Evolutionary conservation across 2,113 vertebrate genomes (phyloP).

Genomic region (Scytalopus superciliaris): DNA sequence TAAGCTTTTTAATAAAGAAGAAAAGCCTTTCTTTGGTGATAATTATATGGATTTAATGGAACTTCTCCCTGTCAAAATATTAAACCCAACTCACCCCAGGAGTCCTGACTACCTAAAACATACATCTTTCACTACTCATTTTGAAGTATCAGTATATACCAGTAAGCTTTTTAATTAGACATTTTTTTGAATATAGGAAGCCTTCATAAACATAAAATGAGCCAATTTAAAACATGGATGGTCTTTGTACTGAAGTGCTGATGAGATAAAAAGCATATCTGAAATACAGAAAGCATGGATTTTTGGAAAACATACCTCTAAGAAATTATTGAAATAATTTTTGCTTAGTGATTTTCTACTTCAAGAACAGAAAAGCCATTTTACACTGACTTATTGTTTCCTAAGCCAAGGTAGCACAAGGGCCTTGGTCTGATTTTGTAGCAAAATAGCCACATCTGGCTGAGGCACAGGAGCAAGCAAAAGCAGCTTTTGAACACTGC

Average conservation of each 20-base stretch:
- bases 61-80: slow-evolving; percentile 21
- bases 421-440: background rate
- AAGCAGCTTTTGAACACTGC: background rate
- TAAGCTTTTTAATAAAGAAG: background rate
- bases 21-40: background rate
- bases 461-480: background rate
- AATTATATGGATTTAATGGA: slow-evolving; percentile 26
- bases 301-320: background rate
- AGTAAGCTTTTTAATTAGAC: slow-evolving; percentile 29
- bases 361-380: background rate
- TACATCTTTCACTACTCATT: background rate
- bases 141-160: slow-evolving; percentile 23
- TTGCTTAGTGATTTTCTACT: background rate
- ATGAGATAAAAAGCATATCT: slow-evolving; percentile 16
- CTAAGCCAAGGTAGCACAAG: background rate
- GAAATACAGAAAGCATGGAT: background rate
- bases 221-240: slow-evolving; percentile 26
- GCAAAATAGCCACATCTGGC: background rate
- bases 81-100: background rate
- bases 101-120: slow-evolving; percentile 16
- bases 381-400: background rate
- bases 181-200: background rate
- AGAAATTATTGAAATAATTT: background rate
- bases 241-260: slow-evolving; percentile 18
- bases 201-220: slow-evolving; percentile 52